Evolutionary conservation across 2,888 invertebrate genomes (phyloP).

Genomic region (Drosophila neotestacea): DNA sequence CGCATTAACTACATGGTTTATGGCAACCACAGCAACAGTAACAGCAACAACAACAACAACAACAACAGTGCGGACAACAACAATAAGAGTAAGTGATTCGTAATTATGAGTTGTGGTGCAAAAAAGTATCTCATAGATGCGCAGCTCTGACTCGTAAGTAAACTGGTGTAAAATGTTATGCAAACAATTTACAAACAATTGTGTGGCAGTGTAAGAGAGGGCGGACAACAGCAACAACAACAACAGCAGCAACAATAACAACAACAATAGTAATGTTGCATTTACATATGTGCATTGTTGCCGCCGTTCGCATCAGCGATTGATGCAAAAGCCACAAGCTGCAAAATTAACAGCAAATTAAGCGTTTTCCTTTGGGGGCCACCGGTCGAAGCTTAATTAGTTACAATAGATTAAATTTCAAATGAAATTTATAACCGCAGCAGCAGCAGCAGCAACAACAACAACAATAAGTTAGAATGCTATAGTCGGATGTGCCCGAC

Average conservation of each 20-base stretch:
- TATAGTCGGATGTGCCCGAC: constrained; percentile 1
- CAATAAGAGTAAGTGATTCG: constrained; percentile 15
- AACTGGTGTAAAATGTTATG: constrained; percentile 76
- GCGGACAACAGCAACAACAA: constrained; percentile 3
- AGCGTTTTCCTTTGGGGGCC: constrained; percentile 60
- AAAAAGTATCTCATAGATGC: constrained; percentile 49
- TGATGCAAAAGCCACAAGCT: constrained; percentile 68
- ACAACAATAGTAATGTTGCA: constrained; percentile 13
- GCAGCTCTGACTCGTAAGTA: constrained; percentile 26
- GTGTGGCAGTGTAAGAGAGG: constrained; percentile 12
- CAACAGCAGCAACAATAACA: constrained; percentile 6
- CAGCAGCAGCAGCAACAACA: constrained; percentile 19
- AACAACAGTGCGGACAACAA: not conserved
- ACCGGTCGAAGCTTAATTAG: constrained; percentile 69
- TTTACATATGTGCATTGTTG: constrained; percentile 24
- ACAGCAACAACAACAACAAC: constrained; percentile 13
- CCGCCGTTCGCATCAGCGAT: constrained; percentile 47
- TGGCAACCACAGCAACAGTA: constrained; percentile 22
- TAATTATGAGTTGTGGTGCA: constrained; percentile 39
- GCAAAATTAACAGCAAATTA: constrained; percentile 77
- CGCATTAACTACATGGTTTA: constrained; percentile 2
- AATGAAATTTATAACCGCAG: constrained; percentile 70
- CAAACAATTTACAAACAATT: constrained; percentile 73
- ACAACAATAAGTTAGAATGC: constrained; percentile 1
- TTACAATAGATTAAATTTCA: constrained; percentile 81